Base-by-base conservation (phyloP, 1,140 invertebrate species). In the Gonatopus flavifemur region DNA sequence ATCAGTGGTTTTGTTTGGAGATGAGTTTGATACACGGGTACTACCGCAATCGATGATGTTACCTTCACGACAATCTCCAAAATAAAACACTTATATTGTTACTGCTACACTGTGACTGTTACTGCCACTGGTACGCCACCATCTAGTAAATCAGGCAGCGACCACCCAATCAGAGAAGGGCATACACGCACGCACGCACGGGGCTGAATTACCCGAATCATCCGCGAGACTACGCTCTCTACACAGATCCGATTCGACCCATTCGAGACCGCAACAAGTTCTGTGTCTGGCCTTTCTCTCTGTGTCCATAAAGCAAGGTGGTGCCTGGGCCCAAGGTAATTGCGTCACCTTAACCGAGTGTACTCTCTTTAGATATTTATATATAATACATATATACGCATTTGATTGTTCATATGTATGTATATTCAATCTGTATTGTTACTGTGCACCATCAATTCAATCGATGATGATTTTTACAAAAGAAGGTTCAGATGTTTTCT, bases 311-410 rank as follows among this genome's bases (percentile, higher is more conserved):
- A 75, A 78, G 67, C 74, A 78, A 78, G 76, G 76, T 78, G 76
- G 75, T 78, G 74, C 73, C 72, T 77, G 72, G 76, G 76, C 74
- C 74, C 71, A 78, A 78, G 76, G 76, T 78, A 78, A 78, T 73
- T 78, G 73, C 74, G 74, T 77, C 76, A 78, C 76, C 76, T 78
- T 78, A 78, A 78, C 64, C 70, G 74, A 78, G 74, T 78, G 76
- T 78, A 75, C 66, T 76, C 64, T 76, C 21, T 67, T n/a, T 75
- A 75, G 69, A 72, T 76, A 72, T 74, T 66, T 58, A 57, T 46
- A 61, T 64, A 64, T 61, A 55, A 52, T 59, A 54, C 52, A 64
- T 35, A 58, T 39, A 48, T 64, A 57, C 44, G 59, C 60, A 57
- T 36, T 49, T 54, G 43, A 18, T 66, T 65, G 55, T 72, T 69